phyloP scores from a whole-genome alignment of 2,113 vertebrate genomes.

The Pardalotus punctatus region DNA sequence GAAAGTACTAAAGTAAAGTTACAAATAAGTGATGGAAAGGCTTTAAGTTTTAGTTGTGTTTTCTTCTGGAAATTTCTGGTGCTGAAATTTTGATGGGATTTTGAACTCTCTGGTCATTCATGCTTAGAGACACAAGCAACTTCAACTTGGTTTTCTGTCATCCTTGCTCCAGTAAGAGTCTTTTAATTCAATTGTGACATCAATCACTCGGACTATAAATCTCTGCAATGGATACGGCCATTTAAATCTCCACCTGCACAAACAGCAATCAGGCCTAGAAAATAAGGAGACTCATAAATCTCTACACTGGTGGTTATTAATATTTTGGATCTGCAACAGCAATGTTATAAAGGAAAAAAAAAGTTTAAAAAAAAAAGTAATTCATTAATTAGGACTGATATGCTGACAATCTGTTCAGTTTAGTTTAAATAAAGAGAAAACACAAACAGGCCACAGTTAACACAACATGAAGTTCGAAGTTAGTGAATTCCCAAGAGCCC shows the following conservation, averaged over 20 bases:
- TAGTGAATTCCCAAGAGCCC: slow-evolving; percentile 66
- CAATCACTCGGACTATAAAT: slow-evolving; percentile 77
- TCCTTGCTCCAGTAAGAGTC: slow-evolving; percentile 57
- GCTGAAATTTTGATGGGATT: background rate
- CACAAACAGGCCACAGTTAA: slow-evolving; percentile 69
- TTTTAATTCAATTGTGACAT: slow-evolving; percentile 72
- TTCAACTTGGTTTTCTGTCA: slow-evolving; percentile 73
- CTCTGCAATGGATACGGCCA: slow-evolving; percentile 72
- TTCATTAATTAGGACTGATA: slow-evolving; percentile 70
- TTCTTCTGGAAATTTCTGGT: background rate
- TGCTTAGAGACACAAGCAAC: slow-evolving; percentile 56
- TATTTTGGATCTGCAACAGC: slow-evolving; percentile 58
- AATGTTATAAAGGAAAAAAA: slow-evolving; percentile 1
- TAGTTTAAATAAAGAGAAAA: slow-evolving; percentile 70
- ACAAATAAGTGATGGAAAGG: background rate
- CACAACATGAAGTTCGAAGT: slow-evolving; percentile 59
- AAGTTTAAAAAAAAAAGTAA: background rate
- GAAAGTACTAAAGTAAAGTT: background rate
- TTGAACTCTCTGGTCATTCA: slow-evolving; percentile 20
- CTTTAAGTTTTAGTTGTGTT: background rate
- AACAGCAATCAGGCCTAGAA: slow-evolving; percentile 73
- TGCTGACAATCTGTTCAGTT: slow-evolving; percentile 73
- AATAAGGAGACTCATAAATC: slow-evolving; percentile 78
- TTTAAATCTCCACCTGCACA: slow-evolving; percentile 82
- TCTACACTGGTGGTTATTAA: slow-evolving; percentile 66